phyloP scores from a whole-genome alignment of 2,888 invertebrate genomes.

The Cenopis cana region DNA sequence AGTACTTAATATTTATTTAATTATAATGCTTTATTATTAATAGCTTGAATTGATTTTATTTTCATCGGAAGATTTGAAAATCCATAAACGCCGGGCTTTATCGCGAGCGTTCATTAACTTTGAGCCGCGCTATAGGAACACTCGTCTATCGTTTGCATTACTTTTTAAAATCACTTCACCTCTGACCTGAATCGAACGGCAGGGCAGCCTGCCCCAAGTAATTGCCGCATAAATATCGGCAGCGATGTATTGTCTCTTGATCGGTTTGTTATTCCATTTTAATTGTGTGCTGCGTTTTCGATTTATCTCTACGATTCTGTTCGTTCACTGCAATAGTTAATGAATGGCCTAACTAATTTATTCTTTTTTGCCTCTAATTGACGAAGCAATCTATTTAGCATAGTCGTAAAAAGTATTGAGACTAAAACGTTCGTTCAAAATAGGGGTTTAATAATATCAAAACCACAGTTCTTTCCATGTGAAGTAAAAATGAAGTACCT shows the following conservation, averaged over 20 bases:
- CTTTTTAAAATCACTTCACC: slow-evolving; percentile 81
- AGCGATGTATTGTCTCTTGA: slow-evolving; percentile 41
- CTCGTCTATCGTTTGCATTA: slow-evolving; percentile 77
- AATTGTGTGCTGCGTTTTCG: slow-evolving; percentile 32
- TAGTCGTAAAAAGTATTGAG: background rate
- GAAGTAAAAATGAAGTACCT: background rate
- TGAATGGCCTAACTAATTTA: background rate
- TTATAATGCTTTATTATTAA: slow-evolving; percentile 11
- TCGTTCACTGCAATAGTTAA: background rate
- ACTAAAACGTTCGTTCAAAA: background rate
- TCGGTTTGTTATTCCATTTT: slow-evolving; percentile 45
- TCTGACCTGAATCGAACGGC: slow-evolving; percentile 80
- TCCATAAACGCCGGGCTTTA: slow-evolving; percentile 58
- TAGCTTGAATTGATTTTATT: slow-evolving; percentile 49
- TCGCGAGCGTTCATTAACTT: slow-evolving; percentile 72
- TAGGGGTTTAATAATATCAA: background rate
- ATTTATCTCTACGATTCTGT: background rate
- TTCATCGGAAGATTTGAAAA: slow-evolving; percentile 57
- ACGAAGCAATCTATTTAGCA: background rate
- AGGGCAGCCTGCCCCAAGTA: slow-evolving; percentile 74
- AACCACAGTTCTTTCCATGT: background rate
- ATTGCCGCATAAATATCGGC: slow-evolving; percentile 75
- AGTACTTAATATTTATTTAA: background rate
- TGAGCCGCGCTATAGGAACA: slow-evolving; percentile 64
- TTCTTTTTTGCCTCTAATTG: background rate